Base-by-base conservation (phyloP, 1,140 invertebrate species). In the Neomicropteryx cornuta region DNA sequence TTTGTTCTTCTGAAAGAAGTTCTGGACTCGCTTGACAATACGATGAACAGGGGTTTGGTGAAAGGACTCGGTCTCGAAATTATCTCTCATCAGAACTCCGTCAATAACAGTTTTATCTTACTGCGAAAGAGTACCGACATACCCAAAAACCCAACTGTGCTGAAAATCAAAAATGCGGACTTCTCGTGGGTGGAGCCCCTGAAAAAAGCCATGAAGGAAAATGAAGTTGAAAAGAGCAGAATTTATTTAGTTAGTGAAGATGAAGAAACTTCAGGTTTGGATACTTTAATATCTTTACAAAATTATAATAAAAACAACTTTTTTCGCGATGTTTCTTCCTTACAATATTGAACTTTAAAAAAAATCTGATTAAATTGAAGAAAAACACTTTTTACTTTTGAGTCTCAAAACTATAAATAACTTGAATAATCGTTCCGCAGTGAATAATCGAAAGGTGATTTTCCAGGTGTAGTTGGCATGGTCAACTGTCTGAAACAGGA, bases 401-500 rank as follows among this genome's bases (percentile, higher is more conserved):
- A n/a, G n/a, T n/a, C n/a, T n/a, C n/a, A n/a, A n/a, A n/a, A n/a
- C n/a, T n/a, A n/a, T n/a, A n/a, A n/a, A n/a, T n/a, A n/a, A n/a
- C n/a, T n/a, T n/a, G n/a, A n/a, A n/a, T n/a, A n/a, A n/a, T n/a
- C n/a, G n/a, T n/a, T n/a, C n/a, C n/a, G n/a, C n/a, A n/a, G n/a
- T n/a, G n/a, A n/a, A n/a, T n/a, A n/a, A 54, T 41, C 49, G 52
- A 30, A 37, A 45, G 17, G 27, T 44, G 1, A 31, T 21, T 33
- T 27, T 54, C 55, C 14, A 81, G 70, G 94, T 36, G 70, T 92
- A 18, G 62, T 95, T 32, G 94, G 94, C 30, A 61, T 97, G 44
- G 78, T 84, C 36, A 93, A 88, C 47, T 97, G 94, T 57, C 66
- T 97, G 27, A 79, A 82, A 48, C 73, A 75, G 47, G 93, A 97